Percentiles rank a stretch among this genome's conserved stretches.
Evolutionary conservation across 2,888 invertebrate species (phyloP).

Genomic region (Orgyia antiqua): DNA sequence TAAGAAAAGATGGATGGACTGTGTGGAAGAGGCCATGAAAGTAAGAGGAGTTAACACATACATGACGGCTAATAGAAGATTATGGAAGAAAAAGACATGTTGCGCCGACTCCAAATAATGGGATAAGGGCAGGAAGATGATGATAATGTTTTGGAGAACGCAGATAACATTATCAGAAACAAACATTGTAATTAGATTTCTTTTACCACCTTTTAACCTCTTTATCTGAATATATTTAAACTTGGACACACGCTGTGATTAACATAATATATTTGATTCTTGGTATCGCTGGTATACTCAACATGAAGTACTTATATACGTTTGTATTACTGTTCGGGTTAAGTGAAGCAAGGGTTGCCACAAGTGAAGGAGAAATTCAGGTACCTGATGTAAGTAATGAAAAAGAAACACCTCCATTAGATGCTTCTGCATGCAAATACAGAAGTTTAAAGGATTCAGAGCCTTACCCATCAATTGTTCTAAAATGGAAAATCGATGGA

Average conservation of each 20-base stretch:
- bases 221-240: conserved; percentile 34
- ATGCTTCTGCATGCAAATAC: conserved; percentile 29
- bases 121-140: too few species aligned
- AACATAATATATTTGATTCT: conserved; percentile 10
- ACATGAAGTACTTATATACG: conserved; percentile 37
- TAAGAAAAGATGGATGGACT: too few species aligned
- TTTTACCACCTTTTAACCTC: conserved; percentile 34
- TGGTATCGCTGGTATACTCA: conserved; percentile 19
- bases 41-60: too few species aligned
- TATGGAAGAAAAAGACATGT: too few species aligned
- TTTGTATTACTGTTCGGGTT: conserved; percentile 28
- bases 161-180: too few species aligned
- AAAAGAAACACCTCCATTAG: conserved; percentile 27
- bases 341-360: conserved; percentile 35
- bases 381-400: conserved; percentile 14
- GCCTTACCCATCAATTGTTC: conserved; percentile 41
- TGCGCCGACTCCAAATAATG: too few species aligned
- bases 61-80: too few species aligned
- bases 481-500: conserved; percentile 36
- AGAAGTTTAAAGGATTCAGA: conserved; percentile 33
- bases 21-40: too few species aligned
- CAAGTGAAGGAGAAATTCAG: conserved; percentile 27
- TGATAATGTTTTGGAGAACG: too few species aligned
- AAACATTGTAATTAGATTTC: too few species aligned
- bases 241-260: too few species aligned